These are phyloP conservation scores for Eupristina koningsbergeri DNA, from an alignment of 1,140 invertebrate genomes.

Conservation along the genomic window DNA sequence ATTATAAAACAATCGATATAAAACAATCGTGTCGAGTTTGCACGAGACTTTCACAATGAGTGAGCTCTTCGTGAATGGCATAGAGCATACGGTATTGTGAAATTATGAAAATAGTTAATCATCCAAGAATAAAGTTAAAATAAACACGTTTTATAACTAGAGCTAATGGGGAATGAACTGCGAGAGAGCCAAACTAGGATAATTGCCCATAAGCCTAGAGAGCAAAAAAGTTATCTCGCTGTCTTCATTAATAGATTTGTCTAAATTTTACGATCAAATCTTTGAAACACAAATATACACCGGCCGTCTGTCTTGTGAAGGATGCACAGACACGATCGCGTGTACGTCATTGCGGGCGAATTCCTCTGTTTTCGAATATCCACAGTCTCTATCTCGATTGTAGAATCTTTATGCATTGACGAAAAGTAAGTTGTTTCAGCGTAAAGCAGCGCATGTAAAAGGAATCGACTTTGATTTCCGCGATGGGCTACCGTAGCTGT, in stretches of 20 bases:
- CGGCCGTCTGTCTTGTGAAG: background rate
- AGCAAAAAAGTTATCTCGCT: background rate
- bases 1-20: background rate
- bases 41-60: too few relatives aligned
- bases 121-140: background rate
- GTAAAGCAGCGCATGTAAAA: constrained; percentile 16
- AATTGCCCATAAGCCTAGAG: background rate
- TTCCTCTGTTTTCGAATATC: background rate
- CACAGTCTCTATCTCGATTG: background rate
- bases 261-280: background rate
- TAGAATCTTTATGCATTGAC: background rate
- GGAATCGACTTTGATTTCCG: constrained; percentile 39
- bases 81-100: too few relatives aligned
- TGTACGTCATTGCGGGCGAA: background rate
- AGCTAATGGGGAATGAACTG: background rate
- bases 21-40: too few relatives aligned
- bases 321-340: background rate
- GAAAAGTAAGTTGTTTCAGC: constrained; percentile 34
- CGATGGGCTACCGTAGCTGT: background rate
- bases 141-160: background rate
- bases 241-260: background rate
- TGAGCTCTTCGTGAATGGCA: background rate
- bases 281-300: background rate
- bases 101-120: background rate
- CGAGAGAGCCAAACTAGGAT: background rate